Percentiles rank a stretch among this genome's conserved stretches.
Conservation (phyloP, 2,888 invertebrate species). For the Euphydryas editha region DNA sequence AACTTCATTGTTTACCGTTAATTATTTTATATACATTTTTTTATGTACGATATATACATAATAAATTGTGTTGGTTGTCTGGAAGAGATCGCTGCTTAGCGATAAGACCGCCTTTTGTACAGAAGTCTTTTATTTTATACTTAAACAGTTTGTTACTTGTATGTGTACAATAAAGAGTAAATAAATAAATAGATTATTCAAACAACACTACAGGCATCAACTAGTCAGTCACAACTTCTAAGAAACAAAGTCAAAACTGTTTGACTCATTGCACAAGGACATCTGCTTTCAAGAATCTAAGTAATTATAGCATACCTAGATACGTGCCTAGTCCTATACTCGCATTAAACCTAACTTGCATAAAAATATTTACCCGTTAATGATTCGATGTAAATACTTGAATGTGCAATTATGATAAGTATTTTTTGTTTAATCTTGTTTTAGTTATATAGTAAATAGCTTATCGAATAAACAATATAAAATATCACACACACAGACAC, state of each 20-base stretch:
- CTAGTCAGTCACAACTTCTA: background rate
- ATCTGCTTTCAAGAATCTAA: conserved; percentile 38
- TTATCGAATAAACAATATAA: no score
- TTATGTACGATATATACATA: no score
- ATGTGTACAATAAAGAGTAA: no score
- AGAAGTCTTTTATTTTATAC: no score
- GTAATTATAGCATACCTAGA: conserved; percentile 23
- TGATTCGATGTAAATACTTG: conserved; percentile 16
- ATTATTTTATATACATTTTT: no score
- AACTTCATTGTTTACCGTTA: no score
- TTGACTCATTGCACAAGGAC: conserved; percentile 37
- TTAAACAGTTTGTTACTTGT: no score
- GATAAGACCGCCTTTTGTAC: no score
- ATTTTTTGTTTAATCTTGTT: background rate
- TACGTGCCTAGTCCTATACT: conserved; percentile 2
- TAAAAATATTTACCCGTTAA: conserved; percentile 28
- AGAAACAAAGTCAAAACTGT: conserved; percentile 24
- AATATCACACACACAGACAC: no score
- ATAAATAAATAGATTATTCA: background rate
- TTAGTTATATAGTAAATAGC: no score
- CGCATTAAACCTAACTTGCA: conserved; percentile 16
- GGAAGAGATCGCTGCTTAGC: no score
- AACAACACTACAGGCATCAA: background rate
- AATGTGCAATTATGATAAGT: conserved; percentile 3
- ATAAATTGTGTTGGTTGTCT: no score